Conservation (phyloP, 2,797 vertebrate genomes). For the Chromis chromis region DNA sequence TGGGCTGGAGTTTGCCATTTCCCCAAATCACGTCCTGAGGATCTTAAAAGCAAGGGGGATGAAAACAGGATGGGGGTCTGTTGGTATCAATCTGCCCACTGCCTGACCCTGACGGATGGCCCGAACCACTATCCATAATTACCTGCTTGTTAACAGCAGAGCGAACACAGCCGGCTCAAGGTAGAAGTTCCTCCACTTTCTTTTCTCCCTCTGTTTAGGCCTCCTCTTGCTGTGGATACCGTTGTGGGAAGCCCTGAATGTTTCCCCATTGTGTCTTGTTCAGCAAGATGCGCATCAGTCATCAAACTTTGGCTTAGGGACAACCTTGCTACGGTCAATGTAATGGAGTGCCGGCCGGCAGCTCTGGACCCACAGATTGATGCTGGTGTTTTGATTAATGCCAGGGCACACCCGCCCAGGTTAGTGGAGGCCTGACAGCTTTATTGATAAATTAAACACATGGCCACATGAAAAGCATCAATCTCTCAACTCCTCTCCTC, state of each 20-base stretch:
- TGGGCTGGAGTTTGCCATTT: slow-evolving; percentile 68
- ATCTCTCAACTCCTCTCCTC: slow-evolving; percentile 64
- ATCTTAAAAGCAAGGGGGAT: slow-evolving; percentile 74
- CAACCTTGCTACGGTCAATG: slow-evolving; percentile 71
- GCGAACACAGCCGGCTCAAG: slow-evolving; percentile 45
- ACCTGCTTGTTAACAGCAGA: slow-evolving; percentile 76
- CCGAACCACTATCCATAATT: slow-evolving; percentile 81
- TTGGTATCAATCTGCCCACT: slow-evolving; percentile 73
- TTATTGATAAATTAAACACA: slow-evolving; percentile 85
- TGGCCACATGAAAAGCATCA: slow-evolving; percentile 78
- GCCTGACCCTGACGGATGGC: slow-evolving; percentile 70
- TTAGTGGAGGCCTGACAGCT: slow-evolving; percentile 80
- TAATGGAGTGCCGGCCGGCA: slow-evolving; percentile 71
- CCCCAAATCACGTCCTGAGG: slow-evolving; percentile 76
- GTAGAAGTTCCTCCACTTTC: slow-evolving; percentile 32
- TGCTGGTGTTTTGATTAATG: slow-evolving; percentile 80
- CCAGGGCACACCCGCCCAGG: slow-evolving; percentile 72
- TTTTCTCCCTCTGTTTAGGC: slow-evolving; percentile 9
- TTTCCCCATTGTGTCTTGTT: slow-evolving; percentile 55
- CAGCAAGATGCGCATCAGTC: slow-evolving; percentile 52
- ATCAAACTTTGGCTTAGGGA: slow-evolving; percentile 72
- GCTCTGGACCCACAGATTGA: slow-evolving; percentile 75
- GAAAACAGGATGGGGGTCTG: slow-evolving; percentile 66
- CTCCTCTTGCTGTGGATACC: slow-evolving; percentile 14
- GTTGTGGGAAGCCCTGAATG: slow-evolving; percentile 25